Evolutionary conservation across 2,113 vertebrate species (phyloP), one percentile per base, ranked within the genome.

Genomic region (Phainopepla nitens): DNA sequence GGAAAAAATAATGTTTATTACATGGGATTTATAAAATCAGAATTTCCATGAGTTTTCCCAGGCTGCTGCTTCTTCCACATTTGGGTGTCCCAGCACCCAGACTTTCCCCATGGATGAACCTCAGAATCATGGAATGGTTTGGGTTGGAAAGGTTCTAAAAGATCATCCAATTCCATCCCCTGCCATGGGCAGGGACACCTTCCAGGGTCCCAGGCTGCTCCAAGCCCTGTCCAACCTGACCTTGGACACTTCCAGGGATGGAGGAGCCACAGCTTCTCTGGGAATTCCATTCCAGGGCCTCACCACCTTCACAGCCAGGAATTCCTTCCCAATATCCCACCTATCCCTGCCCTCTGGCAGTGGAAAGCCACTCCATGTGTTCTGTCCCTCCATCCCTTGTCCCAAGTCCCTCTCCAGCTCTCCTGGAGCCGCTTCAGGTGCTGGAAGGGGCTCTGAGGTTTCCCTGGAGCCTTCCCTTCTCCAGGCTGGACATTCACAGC

Each of bases 401-500:
- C 84, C 56, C 0, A 16, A 29, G 2, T 41, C 16, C 28, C 41
- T 54, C 49, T 54, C 56, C 65, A 79, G n/a, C 28, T 54, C 16
- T 79, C n/a, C 7, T 35, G n/a, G 29, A 54, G 65, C 11, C 8
- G 28, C 41, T 79, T 62, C 0, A 62, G 20, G 29, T 15, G 0
- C n/a, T 69, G 64, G 7, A n/a, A 78, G 7, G 3, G 0, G 8
- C 27, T 69, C 54, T 2, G 0, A n/a, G 39, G 0, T 54, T 2
- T 87, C 56, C 22, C 11, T 62, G 65, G 29, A 78, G 0, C 29
- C 3, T 20, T 70, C 7, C 0, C 8, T 35, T 87, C 33, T 54
- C 56, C 64, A 69, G 39, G 23, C 14, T n/a, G 73, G 3, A 6
- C 41, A 24, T 3, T 2, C n/a, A 49, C 75, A 54, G 16, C 56